Base-by-base conservation (phyloP, 2,113 vertebrate species). In the Tretioscincus oriximinensis region DNA sequence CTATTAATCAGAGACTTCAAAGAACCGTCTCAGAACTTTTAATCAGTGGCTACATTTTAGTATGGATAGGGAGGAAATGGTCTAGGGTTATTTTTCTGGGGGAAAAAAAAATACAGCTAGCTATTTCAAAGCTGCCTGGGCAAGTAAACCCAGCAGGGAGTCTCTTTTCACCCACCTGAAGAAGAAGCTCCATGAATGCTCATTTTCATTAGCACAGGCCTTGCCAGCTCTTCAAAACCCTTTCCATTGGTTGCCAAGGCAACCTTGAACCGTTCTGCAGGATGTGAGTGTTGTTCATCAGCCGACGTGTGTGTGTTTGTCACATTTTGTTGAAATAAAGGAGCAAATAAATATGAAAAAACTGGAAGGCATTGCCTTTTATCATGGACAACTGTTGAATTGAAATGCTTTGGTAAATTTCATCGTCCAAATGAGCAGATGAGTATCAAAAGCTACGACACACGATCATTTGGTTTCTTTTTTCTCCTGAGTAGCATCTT, bases 201-300 rank as follows among this genome's bases (percentile, higher is more conserved):
- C 87, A 76, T 87, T 91, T 90, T 87, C 88, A 91, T 91, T 86
- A 88, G 75, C 77, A 71, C 78, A 80, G 90, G 87, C 86, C 88
- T 92, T 83, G 86, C 88, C 86, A 75, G 83, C 86, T 93, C 83
- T 90, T 93, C 87, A 82, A 90, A 89, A 90, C 91, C 80, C 81
- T 88, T 84, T 90, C 86, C 91, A 85, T 78, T 73, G 78, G 92
- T 95, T 94, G 87, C 93, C 90, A 95, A 94, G 92, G 92, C 90
- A 93, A 95, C 92, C 58, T 0, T 1, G 82, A 89, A 79, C 84
- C 1, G 71, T 85, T 87, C 22, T 88, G 89, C 89, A 10, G 91
- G 87, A 84, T 89, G 88, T 2, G 85, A 86, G 90, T 88, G 89
- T 86, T 92, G 88, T 74, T 69, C 80, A 69, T 86, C 86, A 84